Base-by-base conservation (phyloP, 2,888 invertebrate species). In the Lathronympha strigana region DNA sequence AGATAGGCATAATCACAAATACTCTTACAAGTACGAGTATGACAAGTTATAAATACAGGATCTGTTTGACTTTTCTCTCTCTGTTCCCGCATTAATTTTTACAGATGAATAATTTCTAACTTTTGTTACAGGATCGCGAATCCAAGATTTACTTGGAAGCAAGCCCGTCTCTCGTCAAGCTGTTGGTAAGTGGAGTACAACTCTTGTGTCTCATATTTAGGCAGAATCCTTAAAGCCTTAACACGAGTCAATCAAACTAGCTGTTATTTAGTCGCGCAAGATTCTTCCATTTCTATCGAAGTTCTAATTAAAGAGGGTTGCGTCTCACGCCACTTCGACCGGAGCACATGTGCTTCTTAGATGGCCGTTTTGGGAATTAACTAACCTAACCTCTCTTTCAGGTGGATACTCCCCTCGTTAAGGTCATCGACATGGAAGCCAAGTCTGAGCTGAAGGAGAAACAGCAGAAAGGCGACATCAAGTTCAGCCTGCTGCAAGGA, bases 401-500 rank as follows among this genome's bases (percentile, higher is more conserved):
- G 90, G 66, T 88, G 23, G 81, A 84, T 71, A 88, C 88, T 1
- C 92, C 94, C 0, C 82, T 94, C 50, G 92, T 92, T 23, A 92
- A 94, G 38, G 76, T 95, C 0, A 73, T 95, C 21, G 93, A 93
- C 67, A 67, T 93, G 0, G 86, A 93, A 40, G 88, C 92, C n/a
- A 86, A 84, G 0, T 81, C 93, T 4, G 81, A 89, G 0, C 61
- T 93, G 0, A 84, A 84, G 45, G 93, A 93, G 28, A 91, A 93
- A 61, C 70, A 88, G 0, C 93, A 94, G 67, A 93, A 92, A 69
- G 81, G 90, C 0, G 92, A 93, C 33, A 75, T 93, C 0, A 93
- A 92, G 69, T 72, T 93, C 66, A 82, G 86, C 1, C 74, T 94
- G 1, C 81, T 94, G 11, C 93, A 93, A 53, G 87, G 93, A 73